Percentiles rank a stretch among this genome's conserved stretches.
These are phyloP conservation scores for Stenchaetothrips biformis DNA, from an alignment of 2,888 invertebrate species.

Conservation along the genomic window DNA sequence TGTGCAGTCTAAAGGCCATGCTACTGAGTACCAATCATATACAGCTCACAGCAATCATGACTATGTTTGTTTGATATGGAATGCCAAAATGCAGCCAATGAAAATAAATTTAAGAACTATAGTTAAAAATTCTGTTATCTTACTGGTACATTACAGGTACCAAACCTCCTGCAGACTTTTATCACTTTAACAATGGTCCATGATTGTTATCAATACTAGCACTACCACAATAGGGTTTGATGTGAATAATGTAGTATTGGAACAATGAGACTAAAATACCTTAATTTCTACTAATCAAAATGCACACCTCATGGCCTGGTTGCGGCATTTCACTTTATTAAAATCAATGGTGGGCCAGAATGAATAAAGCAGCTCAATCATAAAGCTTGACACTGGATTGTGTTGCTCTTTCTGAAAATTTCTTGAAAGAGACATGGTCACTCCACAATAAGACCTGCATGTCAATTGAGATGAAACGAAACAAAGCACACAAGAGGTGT, in stretches of 20 bases:
- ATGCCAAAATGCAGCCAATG: constrained; percentile 18
- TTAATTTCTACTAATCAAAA: not conserved
- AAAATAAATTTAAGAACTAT: constrained; percentile 15
- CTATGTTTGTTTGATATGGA: constrained; percentile 25
- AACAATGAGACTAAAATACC: constrained; percentile 21
- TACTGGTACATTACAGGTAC: constrained; percentile 18
- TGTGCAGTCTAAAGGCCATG: constrained; percentile 20
- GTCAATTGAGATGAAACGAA: too few relatives aligned
- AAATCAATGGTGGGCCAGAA: too few relatives aligned
- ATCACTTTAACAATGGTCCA: constrained; percentile 25
- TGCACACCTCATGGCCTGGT: not conserved
- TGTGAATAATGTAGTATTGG: constrained; percentile 8
- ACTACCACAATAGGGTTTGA: not conserved
- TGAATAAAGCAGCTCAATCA: too few relatives aligned
- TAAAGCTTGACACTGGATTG: too few relatives aligned
- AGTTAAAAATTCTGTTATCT: not conserved
- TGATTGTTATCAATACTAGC: constrained; percentile 11
- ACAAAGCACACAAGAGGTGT: too few relatives aligned
- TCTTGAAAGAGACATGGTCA: too few relatives aligned
- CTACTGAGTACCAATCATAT: constrained; percentile 7
- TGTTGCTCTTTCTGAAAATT: too few relatives aligned
- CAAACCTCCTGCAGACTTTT: constrained; percentile 19
- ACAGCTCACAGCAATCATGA: constrained; percentile 21
- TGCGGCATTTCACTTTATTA: not conserved
- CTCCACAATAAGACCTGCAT: too few relatives aligned